A percentile compares a stretch with the other conserved stretches of the same genome.
Conservation (phyloP, 2,888 invertebrate genomes). For the Thymelicus sylvestris region DNA sequence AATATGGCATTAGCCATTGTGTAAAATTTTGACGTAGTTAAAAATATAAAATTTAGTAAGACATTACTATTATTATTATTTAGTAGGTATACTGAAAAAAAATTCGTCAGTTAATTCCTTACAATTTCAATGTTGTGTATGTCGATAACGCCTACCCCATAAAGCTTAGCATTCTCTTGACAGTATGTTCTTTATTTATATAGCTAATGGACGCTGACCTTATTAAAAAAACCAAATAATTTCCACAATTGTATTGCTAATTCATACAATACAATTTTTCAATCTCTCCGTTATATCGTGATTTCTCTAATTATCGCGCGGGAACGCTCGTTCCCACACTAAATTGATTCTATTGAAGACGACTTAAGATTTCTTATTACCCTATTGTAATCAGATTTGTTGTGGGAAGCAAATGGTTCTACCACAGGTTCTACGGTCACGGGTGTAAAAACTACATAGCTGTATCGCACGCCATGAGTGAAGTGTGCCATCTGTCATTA, state of each 20-base stretch:
- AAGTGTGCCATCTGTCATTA: conserved; percentile 34
- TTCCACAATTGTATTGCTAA: conserved; percentile 22
- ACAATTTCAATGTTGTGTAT: no score
- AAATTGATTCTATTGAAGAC: conserved; percentile 31
- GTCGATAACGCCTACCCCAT: no score
- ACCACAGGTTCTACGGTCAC: conserved; percentile 40
- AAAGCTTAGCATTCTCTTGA: no score
- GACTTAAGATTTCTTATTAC: conserved; percentile 35
- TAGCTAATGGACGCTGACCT: neutral
- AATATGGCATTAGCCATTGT: conserved; percentile 3
- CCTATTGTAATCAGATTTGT: conserved; percentile 40
- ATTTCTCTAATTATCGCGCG: conserved; percentile 48
- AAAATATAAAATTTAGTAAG: no score
- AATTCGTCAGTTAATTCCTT: no score
- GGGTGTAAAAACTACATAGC: conserved; percentile 36
- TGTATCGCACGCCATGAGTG: conserved; percentile 39
- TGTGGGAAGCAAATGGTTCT: conserved; percentile 40
- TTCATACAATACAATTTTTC: conserved; percentile 29
- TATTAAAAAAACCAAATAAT: conserved; percentile 1
- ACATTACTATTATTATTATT: no score
- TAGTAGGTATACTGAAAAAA: neutral
- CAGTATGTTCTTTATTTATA: no score
- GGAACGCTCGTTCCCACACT: conserved; percentile 27
- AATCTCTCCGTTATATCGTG: conserved; percentile 36
- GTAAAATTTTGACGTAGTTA: neutral